Percentiles rank a stretch among this genome's conserved stretches.
Evolutionary conservation across 1,140 invertebrate genomes (phyloP).

Genomic region (Drosophila kepulauana): DNA sequence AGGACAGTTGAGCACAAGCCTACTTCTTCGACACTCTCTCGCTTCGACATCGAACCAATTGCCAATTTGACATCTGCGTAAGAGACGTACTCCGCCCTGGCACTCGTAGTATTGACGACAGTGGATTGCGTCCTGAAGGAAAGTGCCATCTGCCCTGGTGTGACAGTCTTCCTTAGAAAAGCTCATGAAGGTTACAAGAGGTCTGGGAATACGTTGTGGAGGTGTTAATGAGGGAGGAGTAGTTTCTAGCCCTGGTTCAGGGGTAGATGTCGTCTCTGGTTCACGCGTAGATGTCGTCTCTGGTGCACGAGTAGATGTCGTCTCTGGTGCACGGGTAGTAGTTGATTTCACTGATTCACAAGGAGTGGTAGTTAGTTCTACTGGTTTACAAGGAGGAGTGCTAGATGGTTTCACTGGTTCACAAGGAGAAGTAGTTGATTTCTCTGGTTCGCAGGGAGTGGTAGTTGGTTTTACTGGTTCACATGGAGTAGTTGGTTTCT

Average conservation of each 20-base stretch:
- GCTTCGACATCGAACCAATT: constrained; percentile 59
- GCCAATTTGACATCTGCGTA: constrained; percentile 45
- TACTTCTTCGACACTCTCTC: constrained; percentile 42
- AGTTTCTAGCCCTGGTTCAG: background rate
- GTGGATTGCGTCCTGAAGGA: constrained; percentile 50
- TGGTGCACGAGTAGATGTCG: background rate
- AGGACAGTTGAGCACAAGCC: constrained; percentile 50
- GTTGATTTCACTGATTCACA: background rate
- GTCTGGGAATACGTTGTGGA: constrained; percentile 4
- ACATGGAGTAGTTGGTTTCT: no score
- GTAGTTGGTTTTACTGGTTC: no score
- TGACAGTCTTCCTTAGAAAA: constrained; percentile 21
- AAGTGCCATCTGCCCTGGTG: constrained; percentile 36
- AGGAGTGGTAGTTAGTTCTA: constrained; percentile 7
- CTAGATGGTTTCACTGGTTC: background rate
- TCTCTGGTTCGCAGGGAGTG: no score
- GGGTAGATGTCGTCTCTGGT: background rate
- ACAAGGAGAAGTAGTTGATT: no score
- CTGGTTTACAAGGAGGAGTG: background rate
- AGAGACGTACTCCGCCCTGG: constrained; percentile 27
- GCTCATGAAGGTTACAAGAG: constrained; percentile 13
- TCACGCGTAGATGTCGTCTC: constrained; percentile 9
- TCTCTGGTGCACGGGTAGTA: background rate
- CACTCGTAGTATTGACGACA: constrained; percentile 60
- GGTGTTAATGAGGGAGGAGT: background rate